Evolutionary conservation across 2,113 vertebrate species (phyloP), one percentile per base, ranked within the genome.

Genomic region (Bambusicola thoracicus): DNA sequence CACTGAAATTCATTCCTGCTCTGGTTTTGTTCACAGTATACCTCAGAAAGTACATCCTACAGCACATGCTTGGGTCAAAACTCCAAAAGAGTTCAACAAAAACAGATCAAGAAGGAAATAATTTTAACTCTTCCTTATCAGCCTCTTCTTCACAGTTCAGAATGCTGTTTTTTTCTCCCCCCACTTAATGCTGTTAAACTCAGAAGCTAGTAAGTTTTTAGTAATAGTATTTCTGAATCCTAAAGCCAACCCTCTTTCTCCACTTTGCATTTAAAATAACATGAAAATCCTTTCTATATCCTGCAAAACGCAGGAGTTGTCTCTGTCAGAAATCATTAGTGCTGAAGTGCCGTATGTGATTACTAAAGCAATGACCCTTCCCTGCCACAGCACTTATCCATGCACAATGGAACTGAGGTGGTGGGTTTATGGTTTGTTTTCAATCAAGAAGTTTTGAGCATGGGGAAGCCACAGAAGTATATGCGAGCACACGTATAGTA

Each of bases 271-370:
- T 38, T 69, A n/a, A 85, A 74, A 40, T 34, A 53, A 30, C 38
- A 41, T 13, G 16, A 74, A 78, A 48, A 63, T 19, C 4, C 21
- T 68, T 63, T 76, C 36, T 8, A 43, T 17, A 63, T 21, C 15
- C 16, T 36, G 36, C 29, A 48, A 29, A 0, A 1, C 79, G 40
- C 14, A 13, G 0, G 9, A 61, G 46, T 8, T 49, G 32, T 58
- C 13, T n/a, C 56, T 29, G 24, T 30, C 32, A 56, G n/a, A 25
- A 51, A 40, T 78, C 51, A 11, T 20, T 12, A 70, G 21, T 5
- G 4, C 51, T 4, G 3, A 41, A 29, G 16, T 27, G 55, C 13
- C 18, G 6, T 5, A 34, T 46, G 13, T 8, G 32, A 17, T 20
- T 21, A 14, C 41, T 29, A 34, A 58, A 83, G 20, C 24, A 48